phyloP scores from a whole-genome alignment of 2,113 vertebrate genomes.

The Lasiurus borealis region DNA sequence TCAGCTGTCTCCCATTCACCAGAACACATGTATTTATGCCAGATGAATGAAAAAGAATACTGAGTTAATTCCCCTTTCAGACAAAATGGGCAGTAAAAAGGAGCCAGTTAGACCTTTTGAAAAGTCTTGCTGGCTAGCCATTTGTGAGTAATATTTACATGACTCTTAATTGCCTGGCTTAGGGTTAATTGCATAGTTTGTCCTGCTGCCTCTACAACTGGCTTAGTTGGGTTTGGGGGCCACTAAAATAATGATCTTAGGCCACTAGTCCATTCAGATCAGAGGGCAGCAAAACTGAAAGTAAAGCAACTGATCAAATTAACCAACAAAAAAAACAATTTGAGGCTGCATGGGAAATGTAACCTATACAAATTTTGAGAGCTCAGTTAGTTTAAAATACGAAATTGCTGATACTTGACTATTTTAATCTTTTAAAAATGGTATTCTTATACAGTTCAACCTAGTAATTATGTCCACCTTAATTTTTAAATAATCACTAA shows the following conservation, averaged over 20 bases:
- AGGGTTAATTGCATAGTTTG: slow-evolving; percentile 48
- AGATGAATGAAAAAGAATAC: neutral
- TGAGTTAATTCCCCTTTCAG: slow-evolving; percentile 32
- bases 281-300: slow-evolving; percentile 12
- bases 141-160: slow-evolving; percentile 44
- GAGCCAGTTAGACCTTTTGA: slow-evolving; percentile 63
- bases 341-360: neutral
- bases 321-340: neutral
- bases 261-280: slow-evolving; percentile 24
- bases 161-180: neutral
- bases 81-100: neutral
- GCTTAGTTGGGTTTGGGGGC: neutral
- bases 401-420: neutral
- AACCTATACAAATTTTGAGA: neutral
- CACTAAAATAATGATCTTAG: slow-evolving; percentile 34
- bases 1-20: slow-evolving; percentile 29
- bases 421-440: neutral
- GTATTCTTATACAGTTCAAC: neutral
- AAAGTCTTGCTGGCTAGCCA: slow-evolving; percentile 40
- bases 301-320: neutral
- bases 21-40: neutral
- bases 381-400: neutral
- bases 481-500: neutral
- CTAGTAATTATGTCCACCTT: neutral
- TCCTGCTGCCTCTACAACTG: slow-evolving; percentile 34